A percentile compares a stretch with the other conserved stretches of the same genome.
phyloP scores from a whole-genome alignment of 2,888 invertebrate genomes.

The Drosophila hamatofila region DNA sequence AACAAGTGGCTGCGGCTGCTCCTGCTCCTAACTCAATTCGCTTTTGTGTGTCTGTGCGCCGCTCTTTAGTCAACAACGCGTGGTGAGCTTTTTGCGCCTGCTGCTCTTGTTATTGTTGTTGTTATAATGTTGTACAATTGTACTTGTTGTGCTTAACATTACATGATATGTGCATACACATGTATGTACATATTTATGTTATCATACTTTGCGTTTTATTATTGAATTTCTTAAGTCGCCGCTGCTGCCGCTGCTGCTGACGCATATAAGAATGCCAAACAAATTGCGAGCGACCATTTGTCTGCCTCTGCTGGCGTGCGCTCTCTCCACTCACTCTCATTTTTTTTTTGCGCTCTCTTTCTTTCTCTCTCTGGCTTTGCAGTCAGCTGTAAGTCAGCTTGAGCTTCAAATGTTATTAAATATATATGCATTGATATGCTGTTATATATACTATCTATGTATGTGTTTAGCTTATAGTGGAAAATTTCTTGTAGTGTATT shows the following conservation, averaged over 20 bases:
- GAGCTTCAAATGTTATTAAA: conserved; percentile 68
- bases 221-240: conserved; percentile 71
- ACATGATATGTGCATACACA: conserved; percentile 4
- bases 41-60: conserved; percentile 50
- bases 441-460: neutral
- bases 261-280: conserved; percentile 67
- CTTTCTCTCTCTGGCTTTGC: conserved; percentile 11
- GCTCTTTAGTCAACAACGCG: conserved; percentile 63
- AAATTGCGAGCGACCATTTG: conserved; percentile 43
- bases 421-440: conserved; percentile 59
- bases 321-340: conserved; percentile 1
- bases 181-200: conserved; percentile 39
- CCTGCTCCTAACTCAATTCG: conserved; percentile 67
- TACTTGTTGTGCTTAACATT: conserved; percentile 35
- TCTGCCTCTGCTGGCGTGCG: conserved; percentile 20
- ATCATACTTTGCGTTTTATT: conserved; percentile 70
- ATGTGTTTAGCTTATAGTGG: conserved; percentile 30
- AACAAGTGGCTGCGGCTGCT: conserved; percentile 64
- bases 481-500: conserved; percentile 44
- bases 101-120: neutral
- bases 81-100: conserved; percentile 59
- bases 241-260: conserved; percentile 46
- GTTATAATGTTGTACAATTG: conserved; percentile 37
- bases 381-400: conserved; percentile 68
- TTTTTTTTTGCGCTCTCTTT: neutral